A percentile compares a stretch with the other conserved stretches of the same genome.
phyloP scores from a whole-genome alignment of 2,113 vertebrate species.

The Gavia stellata region DNA sequence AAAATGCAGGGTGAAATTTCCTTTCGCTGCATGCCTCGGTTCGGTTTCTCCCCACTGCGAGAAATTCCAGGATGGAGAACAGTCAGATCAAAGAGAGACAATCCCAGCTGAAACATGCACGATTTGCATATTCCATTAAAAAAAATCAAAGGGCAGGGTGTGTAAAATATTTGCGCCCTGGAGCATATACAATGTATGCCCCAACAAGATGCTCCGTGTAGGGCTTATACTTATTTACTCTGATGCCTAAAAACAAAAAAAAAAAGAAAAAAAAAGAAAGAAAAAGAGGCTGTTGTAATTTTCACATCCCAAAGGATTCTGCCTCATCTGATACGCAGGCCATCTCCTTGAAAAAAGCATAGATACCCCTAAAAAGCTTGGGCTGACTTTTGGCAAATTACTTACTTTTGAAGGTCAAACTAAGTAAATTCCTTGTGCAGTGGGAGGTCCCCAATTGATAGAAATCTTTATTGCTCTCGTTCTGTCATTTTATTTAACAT shows the following conservation, averaged over 20 bases:
- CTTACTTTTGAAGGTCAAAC: slow-evolving; percentile 41
- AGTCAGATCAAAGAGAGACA: slow-evolving; percentile 50
- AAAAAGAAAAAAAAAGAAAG: background rate
- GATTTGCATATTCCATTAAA: slow-evolving; percentile 56
- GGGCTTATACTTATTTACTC: slow-evolving; percentile 42
- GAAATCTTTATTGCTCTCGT: slow-evolving; percentile 39
- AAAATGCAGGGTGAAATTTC: slow-evolving; percentile 8
- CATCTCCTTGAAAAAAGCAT: background rate
- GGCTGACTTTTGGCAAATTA: background rate
- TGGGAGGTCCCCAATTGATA: slow-evolving; percentile 44
- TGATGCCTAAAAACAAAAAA: background rate
- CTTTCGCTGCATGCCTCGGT: background rate
- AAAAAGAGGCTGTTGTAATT: background rate
- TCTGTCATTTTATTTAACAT: slow-evolving; percentile 26
- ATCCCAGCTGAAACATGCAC: slow-evolving; percentile 48
- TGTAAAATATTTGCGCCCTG: slow-evolving; percentile 61
- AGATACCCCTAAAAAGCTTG: background rate
- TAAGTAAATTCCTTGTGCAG: slow-evolving; percentile 25
- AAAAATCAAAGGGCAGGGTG: slow-evolving; percentile 50
- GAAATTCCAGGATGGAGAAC: slow-evolving; percentile 30
- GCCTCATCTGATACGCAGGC: background rate
- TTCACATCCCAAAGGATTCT: background rate
- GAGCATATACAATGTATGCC: slow-evolving; percentile 46
- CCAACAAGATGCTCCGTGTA: slow-evolving; percentile 41
- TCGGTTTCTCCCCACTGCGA: background rate